These are phyloP conservation scores for Morelia viridis DNA, from an alignment of 2,797 vertebrate species.

Conservation along the genomic window DNA sequence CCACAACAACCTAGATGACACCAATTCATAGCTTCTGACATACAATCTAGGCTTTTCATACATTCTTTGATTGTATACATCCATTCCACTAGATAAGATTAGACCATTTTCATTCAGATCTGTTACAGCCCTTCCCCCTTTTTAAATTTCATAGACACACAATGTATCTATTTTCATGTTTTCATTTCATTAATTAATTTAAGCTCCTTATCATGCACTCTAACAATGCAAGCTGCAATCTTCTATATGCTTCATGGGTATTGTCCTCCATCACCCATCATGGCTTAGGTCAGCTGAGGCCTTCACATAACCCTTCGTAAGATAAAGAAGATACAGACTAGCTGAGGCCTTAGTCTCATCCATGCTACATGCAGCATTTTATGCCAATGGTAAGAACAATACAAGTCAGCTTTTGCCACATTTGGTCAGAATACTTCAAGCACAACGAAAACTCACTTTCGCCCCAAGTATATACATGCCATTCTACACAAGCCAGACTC, in stretches of 20 bases:
- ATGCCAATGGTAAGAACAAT: not conserved
- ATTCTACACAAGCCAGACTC: not conserved
- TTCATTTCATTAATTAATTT: not conserved
- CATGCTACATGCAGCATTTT: not conserved
- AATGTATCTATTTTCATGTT: not conserved
- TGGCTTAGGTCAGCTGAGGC: not conserved
- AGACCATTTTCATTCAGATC: not conserved
- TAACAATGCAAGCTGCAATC: not conserved
- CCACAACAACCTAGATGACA: not conserved
- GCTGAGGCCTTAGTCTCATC: not conserved
- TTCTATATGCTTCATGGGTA: not conserved
- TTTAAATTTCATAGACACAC: not conserved
- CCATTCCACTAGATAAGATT: not conserved
- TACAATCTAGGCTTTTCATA: not conserved
- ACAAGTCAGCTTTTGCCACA: not conserved
- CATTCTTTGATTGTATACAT: not conserved
- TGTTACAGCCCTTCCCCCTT: not conserved
- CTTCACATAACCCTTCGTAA: not conserved
- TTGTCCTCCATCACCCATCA: not conserved
- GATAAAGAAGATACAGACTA: not conserved
- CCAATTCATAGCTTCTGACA: not conserved
- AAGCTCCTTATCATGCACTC: not conserved
- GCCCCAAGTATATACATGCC: not conserved
- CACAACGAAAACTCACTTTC: not conserved
- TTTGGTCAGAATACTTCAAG: not conserved